A percentile compares a stretch with the other conserved stretches of the same genome.
Conservation (phyloP, 2,888 invertebrate genomes). For the Kryphioiulus occultus region DNA sequence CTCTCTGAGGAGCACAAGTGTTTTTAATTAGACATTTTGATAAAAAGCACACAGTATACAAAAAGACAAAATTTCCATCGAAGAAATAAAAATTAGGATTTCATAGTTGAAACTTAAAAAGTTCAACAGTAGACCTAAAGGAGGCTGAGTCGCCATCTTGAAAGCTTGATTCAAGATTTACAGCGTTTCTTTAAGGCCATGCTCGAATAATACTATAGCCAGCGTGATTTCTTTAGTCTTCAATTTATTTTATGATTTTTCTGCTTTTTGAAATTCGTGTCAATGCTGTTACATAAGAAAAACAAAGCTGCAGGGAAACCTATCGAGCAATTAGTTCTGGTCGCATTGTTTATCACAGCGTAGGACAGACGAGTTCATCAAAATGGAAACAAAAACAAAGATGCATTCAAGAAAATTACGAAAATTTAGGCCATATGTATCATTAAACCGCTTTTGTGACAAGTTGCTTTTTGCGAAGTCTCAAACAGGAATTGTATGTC, state of each 20-base stretch:
- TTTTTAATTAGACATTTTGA: background rate
- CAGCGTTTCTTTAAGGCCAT: background rate
- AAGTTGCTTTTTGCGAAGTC: too few relatives aligned
- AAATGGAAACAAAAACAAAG: slow-evolving; percentile 1
- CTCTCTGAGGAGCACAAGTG: background rate
- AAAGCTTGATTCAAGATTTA: background rate
- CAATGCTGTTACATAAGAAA: background rate
- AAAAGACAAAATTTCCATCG: background rate
- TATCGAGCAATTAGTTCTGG: background rate
- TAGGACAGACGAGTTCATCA: background rate
- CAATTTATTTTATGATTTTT: background rate
- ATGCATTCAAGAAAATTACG: background rate
- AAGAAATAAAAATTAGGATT: background rate
- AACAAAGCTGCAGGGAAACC: background rate
- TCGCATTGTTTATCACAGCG: slow-evolving; percentile 4
- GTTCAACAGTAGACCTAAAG: background rate
- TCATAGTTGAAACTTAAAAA: background rate
- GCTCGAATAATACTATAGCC: background rate
- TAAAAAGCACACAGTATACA: background rate
- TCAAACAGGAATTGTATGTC: too few relatives aligned
- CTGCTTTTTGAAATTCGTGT: background rate
- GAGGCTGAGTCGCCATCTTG: background rate
- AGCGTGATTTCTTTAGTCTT: background rate
- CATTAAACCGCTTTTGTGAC: background rate
- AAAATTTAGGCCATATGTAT: background rate